Evolutionary conservation across 2,888 invertebrate genomes (phyloP).

Genomic region (Nemapogon koenigi): DNA sequence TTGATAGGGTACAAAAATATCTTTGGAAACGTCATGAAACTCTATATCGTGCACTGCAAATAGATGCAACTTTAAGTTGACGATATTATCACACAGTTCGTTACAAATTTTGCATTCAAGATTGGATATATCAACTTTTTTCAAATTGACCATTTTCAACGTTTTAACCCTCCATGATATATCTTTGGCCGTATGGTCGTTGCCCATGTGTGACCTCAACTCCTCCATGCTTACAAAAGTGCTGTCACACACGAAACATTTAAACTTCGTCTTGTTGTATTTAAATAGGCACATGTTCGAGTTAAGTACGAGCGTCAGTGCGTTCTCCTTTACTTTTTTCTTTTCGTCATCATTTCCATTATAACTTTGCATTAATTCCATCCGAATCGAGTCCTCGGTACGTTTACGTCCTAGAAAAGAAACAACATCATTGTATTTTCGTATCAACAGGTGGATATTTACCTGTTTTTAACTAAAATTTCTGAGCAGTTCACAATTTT

Average conservation of each 20-base stretch:
- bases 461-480: no score
- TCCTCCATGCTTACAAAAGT: constrained; percentile 24
- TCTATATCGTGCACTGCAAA: constrained; percentile 33
- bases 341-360: not conserved
- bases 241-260: constrained; percentile 36
- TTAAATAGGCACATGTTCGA: constrained; percentile 36
- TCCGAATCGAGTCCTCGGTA: no score
- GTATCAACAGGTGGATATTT: no score
- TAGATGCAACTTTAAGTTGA: constrained; percentile 34
- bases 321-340: constrained; percentile 21
- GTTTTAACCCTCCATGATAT: constrained; percentile 29
- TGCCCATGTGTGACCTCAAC: constrained; percentile 27
- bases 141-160: constrained; percentile 28
- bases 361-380: no score
- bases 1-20: constrained; percentile 46
- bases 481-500: no score
- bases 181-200: constrained; percentile 25
- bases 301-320: constrained; percentile 29
- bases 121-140: constrained; percentile 34
- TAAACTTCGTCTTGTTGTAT: constrained; percentile 28
- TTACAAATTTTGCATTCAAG: constrained; percentile 36
- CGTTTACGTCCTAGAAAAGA: constrained; percentile 1
- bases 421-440: not conserved
- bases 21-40: constrained; percentile 37
- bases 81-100: constrained; percentile 23